Evolutionary conservation across 2,113 vertebrate genomes (phyloP), one percentile per base, ranked within the genome.

Genomic region (Asarcornis scutulata): DNA sequence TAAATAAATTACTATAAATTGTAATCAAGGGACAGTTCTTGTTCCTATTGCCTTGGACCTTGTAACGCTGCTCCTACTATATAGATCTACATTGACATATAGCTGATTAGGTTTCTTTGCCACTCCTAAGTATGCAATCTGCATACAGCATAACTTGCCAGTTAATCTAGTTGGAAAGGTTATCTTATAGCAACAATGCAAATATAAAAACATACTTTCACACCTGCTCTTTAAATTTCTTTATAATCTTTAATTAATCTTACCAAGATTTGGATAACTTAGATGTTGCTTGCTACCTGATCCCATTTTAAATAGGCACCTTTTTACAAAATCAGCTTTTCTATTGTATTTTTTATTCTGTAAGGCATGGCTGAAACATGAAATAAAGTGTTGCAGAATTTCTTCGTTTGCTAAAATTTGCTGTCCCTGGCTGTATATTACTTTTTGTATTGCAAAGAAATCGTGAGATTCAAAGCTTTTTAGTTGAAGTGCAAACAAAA

Each of bases 401-500:
- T 84, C 55, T 91, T 87, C 11, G 0, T 77, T 74, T 83, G 53
- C 86, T 81, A 83, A 88, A 95, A 89, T 85, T 93, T 96, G 67
- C 85, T 77, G 50, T 40, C 72, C 71, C n/a, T 79, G 53, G 40
- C 73, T 94, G 60, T 80, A 38, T 52, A 83, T 92, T 96, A 89
- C 76, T 83, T 96, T 87, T 88, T 84, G 53, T 89, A 86, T 83
- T 82, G 89, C 88, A 90, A 96, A 96, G 89, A 96, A 97, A 92
- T 95, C 91, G 69, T 96, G 68, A 83, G 68, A 94, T 92, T 90
- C 66, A 96, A 95, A 93, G 85, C 80, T 95, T 97, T 97, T 94
- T 95, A 93, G 60, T 67, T 72, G 82, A 96, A 98, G 85, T 95
- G 86, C 84, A 96, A 96, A 95, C 90, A 96, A 95, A 97, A 97